These are phyloP conservation scores for Eptatretus atami DNA, from an alignment of 2,797 vertebrate genomes.

Conservation along the genomic window DNA sequence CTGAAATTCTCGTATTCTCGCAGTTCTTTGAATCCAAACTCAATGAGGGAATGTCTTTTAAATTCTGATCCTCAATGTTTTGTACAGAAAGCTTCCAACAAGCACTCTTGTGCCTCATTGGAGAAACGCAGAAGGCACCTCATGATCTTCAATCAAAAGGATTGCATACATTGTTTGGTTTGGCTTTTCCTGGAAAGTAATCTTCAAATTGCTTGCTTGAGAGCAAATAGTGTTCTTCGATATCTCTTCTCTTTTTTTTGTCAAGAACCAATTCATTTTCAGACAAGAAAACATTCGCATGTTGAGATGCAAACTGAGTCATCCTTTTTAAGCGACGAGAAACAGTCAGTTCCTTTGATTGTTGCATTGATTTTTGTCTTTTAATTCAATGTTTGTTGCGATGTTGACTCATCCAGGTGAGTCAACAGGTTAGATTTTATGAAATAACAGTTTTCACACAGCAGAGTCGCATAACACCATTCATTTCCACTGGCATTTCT, in stretches of 20 bases:
- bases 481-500: conserved; percentile 7
- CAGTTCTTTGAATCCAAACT: neutral
- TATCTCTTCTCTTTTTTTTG: neutral
- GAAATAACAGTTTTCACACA: conserved; percentile 8
- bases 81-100: neutral
- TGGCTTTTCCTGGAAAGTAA: neutral
- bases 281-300: neutral
- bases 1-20: neutral
- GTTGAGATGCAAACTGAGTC: conserved; percentile 4
- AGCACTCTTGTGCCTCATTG: neutral
- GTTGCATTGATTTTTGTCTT: conserved; percentile 9
- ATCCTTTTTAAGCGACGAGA: neutral
- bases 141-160: conserved; percentile 6
- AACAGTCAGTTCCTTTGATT: conserved; percentile 9
- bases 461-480: conserved; percentile 8
- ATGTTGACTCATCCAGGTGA: conserved; percentile 9
- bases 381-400: no score
- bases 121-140: neutral
- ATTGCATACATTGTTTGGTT: conserved; percentile 7
- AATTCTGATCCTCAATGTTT: conserved; percentile 3
- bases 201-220: conserved; percentile 4
- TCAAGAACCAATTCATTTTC: conserved; percentile 7
- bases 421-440: conserved; percentile 7
- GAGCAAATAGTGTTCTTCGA: neutral
- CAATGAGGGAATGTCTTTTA: neutral